Evolutionary conservation across 2,888 invertebrate genomes (phyloP).

Genomic region (Cenopis cana): DNA sequence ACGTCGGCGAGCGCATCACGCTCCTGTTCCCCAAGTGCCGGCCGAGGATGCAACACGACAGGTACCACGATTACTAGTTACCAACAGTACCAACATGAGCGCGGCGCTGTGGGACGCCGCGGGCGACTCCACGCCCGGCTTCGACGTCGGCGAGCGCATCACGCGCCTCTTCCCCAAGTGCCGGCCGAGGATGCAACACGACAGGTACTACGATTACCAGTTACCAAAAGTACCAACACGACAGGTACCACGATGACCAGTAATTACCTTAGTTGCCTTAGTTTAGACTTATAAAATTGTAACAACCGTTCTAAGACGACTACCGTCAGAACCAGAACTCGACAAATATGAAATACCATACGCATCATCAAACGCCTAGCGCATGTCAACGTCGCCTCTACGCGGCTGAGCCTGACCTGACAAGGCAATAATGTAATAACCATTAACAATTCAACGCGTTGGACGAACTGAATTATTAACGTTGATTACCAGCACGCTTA

Average conservation of each 20-base stretch:
- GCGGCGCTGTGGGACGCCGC: no score
- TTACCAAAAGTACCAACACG: no score
- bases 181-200: slow-evolving; percentile 86
- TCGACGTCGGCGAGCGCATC: slow-evolving; percentile 83
- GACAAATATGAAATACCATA: no score
- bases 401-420: neutral
- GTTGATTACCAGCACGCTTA: neutral
- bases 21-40: slow-evolving; percentile 93
- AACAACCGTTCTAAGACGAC: no score
- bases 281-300: no score
- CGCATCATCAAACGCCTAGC: neutral
- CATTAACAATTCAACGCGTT: neutral
- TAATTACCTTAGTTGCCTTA: no score
- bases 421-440: neutral
- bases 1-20: slow-evolving; percentile 86
- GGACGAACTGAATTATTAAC: neutral
- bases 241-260: no score
- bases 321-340: no score
- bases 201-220: neutral
- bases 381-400: neutral
- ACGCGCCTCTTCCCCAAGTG: slow-evolving; percentile 93
- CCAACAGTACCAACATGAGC: neutral
- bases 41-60: slow-evolving; percentile 83
- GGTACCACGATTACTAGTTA: slow-evolving; percentile 58
- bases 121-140: neutral